Base-by-base conservation (phyloP, 2,113 vertebrate genomes). In the Cichladusa arquata region DNA sequence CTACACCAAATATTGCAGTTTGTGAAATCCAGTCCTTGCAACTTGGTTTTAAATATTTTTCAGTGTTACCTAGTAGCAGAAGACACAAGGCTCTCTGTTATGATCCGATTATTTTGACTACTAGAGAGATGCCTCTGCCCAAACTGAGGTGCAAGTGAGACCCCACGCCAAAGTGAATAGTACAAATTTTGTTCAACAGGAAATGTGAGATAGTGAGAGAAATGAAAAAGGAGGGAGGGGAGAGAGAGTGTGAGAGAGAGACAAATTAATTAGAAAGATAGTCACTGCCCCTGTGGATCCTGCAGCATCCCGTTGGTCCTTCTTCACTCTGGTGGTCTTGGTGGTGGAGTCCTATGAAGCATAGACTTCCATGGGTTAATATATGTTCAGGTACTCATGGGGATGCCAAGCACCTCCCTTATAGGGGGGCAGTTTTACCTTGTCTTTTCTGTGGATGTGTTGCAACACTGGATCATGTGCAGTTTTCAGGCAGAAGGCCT, bases 111-210 rank as follows among this genome's bases (percentile, higher is more conserved):
- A 61, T 61, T 69, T 78, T 69, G 28, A 33, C 28, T 69, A 3
- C 28, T 61, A 19, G 38, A 51, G 45, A 69, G 26, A 33, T 45
- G 33, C 6, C 45, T 51, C 20, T 77, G 14, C 17, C 36, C 36
- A 58, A 44, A 26, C 5, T 33, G 17, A 51, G 36, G 26, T 44
- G 14, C 33, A 44, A 44, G 22, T 33, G 26, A 67, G 14, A 26
- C 33, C 62, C 12, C 18, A 33, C 0, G 2, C 33, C 0, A 0
- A 44, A 58, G 44, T 26, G 36, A 44, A 26, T 8, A 26, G 36
- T 50, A 36, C 1, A 0, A 31, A 51, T 77, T 86, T 51, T 58
- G 18, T 51, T 60, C 18, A 67, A 36, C 26, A 36, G 17, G 22
- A 44, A 60, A 36, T 23, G 45, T 44, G 44, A 42, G 25, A 13